These are phyloP conservation scores for Gambelia wislizenii DNA, from an alignment of 2,797 vertebrate species.

Conservation along the genomic window DNA sequence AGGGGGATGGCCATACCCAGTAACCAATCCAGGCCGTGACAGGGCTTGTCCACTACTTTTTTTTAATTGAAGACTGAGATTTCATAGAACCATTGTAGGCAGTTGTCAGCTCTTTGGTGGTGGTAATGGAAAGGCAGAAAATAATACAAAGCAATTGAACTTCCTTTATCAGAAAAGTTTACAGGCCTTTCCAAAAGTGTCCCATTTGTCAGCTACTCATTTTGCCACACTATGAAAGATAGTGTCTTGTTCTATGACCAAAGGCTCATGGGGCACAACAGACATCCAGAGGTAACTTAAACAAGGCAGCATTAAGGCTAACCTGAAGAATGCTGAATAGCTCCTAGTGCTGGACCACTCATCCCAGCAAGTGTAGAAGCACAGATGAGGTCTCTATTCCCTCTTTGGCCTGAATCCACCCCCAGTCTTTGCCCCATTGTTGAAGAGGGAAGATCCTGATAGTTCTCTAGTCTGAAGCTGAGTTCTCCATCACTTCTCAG, in stretches of 20 bases:
- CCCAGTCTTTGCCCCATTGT: not conserved
- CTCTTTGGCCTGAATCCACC: not conserved
- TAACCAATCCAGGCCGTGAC: no score
- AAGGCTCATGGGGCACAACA: not conserved
- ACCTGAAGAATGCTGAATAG: not conserved
- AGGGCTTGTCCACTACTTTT: no score
- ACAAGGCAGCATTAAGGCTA: not conserved
- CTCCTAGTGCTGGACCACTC: not conserved
- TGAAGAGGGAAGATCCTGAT: not conserved
- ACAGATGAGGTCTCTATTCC: not conserved
- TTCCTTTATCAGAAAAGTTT: not conserved
- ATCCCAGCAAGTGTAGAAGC: not conserved
- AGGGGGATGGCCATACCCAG: no score
- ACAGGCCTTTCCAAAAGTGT: not conserved
- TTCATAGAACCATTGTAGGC: no score
- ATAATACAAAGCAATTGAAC: not conserved
- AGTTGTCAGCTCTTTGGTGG: not conserved
- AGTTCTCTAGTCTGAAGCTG: not conserved
- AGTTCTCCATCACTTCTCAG: not conserved
- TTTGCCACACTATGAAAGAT: not conserved
- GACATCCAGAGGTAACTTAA: not conserved
- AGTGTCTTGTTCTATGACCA: not conserved
- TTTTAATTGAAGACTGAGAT: no score
- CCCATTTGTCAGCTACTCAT: not conserved
- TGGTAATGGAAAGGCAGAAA: not conserved